Percentiles rank a stretch among this genome's conserved stretches.
Evolutionary conservation across 1,140 invertebrate genomes (phyloP).

Genomic region (Drosophila biarmipes): DNA sequence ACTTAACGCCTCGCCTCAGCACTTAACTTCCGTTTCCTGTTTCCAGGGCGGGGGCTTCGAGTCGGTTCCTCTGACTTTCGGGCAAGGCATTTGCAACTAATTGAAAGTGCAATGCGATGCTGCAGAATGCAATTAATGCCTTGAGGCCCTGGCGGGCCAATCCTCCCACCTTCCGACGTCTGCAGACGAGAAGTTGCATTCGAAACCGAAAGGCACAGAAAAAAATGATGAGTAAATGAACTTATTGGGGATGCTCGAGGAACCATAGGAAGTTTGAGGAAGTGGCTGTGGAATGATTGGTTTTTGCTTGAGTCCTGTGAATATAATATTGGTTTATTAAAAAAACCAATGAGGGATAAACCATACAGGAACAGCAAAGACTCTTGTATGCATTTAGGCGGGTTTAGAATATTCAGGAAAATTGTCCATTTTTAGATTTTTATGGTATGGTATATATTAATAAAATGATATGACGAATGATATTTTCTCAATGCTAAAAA

Average conservation of each 20-base stretch:
- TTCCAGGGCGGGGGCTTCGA: slow-evolving; percentile 31
- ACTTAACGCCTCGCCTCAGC: slow-evolving; percentile 81
- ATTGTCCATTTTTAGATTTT: no score
- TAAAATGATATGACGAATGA: no score
- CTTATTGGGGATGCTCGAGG: background rate
- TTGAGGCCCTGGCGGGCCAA: slow-evolving; percentile 27
- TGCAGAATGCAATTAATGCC: slow-evolving; percentile 84
- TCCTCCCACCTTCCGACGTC: background rate
- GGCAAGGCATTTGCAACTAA: slow-evolving; percentile 75
- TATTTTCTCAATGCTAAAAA: no score
- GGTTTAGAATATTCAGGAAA: no score
- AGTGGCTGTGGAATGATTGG: background rate
- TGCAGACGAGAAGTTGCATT: slow-evolving; percentile 16
- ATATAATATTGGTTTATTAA: background rate
- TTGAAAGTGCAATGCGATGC: slow-evolving; percentile 84
- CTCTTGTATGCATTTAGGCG: no score
- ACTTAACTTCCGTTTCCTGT: slow-evolving; percentile 84
- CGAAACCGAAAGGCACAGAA: slow-evolving; percentile 7
- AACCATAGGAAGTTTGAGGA: background rate
- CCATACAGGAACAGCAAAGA: background rate
- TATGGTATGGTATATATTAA: no score
- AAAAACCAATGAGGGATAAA: background rate
- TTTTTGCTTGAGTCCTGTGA: background rate
- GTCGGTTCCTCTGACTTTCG: slow-evolving; percentile 16
- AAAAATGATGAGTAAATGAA: slow-evolving; percentile 2